Evolutionary conservation across 2,113 vertebrate species (phyloP).

Genomic region (Oncorhynchus masou): DNA sequence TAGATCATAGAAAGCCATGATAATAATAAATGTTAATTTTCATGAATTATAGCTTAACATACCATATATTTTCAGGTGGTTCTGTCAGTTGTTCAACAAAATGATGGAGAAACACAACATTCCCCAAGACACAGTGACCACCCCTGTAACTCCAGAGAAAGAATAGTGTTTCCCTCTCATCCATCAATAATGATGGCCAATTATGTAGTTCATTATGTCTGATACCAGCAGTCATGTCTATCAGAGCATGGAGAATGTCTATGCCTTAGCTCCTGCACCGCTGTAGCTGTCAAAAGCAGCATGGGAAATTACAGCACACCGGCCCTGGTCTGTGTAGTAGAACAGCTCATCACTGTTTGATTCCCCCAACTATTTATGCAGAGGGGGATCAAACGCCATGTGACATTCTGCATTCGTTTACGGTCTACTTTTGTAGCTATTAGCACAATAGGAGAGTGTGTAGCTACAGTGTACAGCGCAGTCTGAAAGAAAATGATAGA

Average conservation of each 20-base stretch:
- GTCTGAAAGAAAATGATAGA: not conserved
- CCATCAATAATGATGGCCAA: slow-evolving; percentile 41
- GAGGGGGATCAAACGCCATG: slow-evolving; percentile 22
- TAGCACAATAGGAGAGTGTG: not conserved
- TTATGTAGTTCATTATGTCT: slow-evolving; percentile 60
- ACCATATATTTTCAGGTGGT: no score
- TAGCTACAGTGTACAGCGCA: no score
- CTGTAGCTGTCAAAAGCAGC: slow-evolving; percentile 1
- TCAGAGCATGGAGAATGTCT: slow-evolving; percentile 30
- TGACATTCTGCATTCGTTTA: slow-evolving; percentile 35
- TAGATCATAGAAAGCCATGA: no score
- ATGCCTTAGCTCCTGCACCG: slow-evolving; percentile 13
- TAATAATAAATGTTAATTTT: no score
- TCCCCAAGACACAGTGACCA: not conserved
- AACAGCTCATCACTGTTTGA: slow-evolving; percentile 32
- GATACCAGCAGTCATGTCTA: slow-evolving; percentile 39
- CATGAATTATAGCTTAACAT: no score
- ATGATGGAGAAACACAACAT: no score
- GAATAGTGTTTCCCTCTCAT: slow-evolving; percentile 24
- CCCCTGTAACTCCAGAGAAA: slow-evolving; percentile 10
- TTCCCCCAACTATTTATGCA: slow-evolving; percentile 39
- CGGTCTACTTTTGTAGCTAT: slow-evolving; percentile 31
- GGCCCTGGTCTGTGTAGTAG: not conserved
- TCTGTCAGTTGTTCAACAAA: no score
- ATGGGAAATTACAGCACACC: no score